Base-by-base conservation (phyloP, 2,888 invertebrate genomes). In the Brachypalpus laphriformis region DNA sequence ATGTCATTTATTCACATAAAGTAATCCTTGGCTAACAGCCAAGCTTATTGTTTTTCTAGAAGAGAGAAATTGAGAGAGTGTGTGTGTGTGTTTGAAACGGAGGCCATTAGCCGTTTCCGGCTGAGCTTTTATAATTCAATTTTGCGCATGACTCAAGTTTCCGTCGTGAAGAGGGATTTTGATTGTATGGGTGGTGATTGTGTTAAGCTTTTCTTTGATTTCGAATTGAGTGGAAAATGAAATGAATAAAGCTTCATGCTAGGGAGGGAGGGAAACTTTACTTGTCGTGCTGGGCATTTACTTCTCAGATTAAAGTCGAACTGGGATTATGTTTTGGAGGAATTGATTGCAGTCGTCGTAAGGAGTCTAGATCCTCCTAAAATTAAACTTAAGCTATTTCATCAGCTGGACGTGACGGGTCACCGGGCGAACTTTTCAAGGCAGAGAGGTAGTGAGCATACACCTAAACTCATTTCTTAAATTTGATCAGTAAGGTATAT, bases 121-220 rank as follows among this genome's bases (percentile, higher is more conserved):
- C n/a, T 14, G 31, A 70, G 83, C 78, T 83, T 83, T 80, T 40
- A 57, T 75, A 83, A 83, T 83, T 47, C 18, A 83, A 80, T 80
- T 78, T 83, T 83, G 83, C 83, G 83, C 83, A 83, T 83, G 83
- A 75, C 57, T 65, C 83, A 70, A 65, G 42, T 42, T 83, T 74
- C 57, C 47, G 25, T 4, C 45, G 4, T 2, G 1, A 57, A 63
- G 22, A 8, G 22, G 37, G 22, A 4, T 18, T 37, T 71, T 25
- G 2, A 9, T 49, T 6, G 42, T 74, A 59, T 68, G 40, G 7
- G 18, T 71, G 51, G 45, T 66, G 59, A 65, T 76, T 9, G 18
- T 61, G n/a, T 47, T 28, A 75, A 75, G 75, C 75, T 75, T 56
- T 65, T 28, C 37, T 56, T 37, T 22, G 34, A 65, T 18, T 56